Base-by-base conservation (phyloP, 2,113 vertebrate species). In the Nansenia antarctica region DNA sequence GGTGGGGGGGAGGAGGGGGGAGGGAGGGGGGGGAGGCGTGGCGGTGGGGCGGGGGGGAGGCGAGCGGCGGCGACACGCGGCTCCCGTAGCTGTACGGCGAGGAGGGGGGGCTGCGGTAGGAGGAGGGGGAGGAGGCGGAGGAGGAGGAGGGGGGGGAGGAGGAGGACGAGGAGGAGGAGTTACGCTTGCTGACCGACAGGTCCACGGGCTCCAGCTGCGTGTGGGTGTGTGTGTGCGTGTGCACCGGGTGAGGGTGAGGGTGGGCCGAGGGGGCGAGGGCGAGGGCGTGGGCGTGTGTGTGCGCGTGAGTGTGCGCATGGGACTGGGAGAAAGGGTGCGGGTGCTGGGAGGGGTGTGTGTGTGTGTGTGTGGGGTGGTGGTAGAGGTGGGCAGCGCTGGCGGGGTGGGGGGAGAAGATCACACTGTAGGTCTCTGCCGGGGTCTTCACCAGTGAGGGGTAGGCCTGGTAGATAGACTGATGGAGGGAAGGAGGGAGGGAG, bases 201-300 rank as follows among this genome's bases (percentile, higher is more conserved):
- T 99, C 98, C 62, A 99, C 97, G 0, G 98, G 98, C 84, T 98
- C 98, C 84, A 95, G 70, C 90, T 98, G 97, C 68, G 93, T 86
- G 61, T 93, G 92, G 0, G 77, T 80, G 83, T n/a, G n/a, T n/a
- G n/a, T n/a, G n/a, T n/a, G n/a, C n/a, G n/a, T n/a, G n/a, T n/a
- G n/a, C n/a, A n/a, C n/a, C n/a, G n/a, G n/a, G n/a, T n/a, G n/a
- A n/a, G n/a, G n/a, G n/a, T n/a, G n/a, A n/a, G n/a, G n/a, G n/a
- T n/a, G n/a, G n/a, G n/a, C n/a, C n/a, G n/a, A n/a, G n/a, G n/a
- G n/a, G n/a, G n/a, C n/a, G n/a, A n/a, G n/a, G n/a, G n/a, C 76
- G 68, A 79, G 76, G n/a, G n/a, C 9, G 5, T 85, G 42, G 31
- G 9, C 9, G 54, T 55, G 31, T 34, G 70, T n/a, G n/a, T n/a